phyloP scores from a whole-genome alignment of 2,888 invertebrate genomes.

The Argyra leucocephala region DNA sequence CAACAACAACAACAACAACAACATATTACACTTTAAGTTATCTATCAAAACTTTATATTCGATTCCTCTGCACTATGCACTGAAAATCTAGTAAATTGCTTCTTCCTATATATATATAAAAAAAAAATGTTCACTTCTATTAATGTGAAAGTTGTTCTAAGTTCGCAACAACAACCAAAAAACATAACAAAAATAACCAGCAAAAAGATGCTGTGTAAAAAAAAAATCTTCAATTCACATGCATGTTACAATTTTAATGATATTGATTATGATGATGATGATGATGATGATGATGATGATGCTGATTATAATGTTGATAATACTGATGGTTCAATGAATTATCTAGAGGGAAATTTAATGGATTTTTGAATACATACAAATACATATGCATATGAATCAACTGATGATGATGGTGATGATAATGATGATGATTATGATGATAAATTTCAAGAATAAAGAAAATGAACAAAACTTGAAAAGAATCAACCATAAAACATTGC shows the following conservation, averaged over 20 bases:
- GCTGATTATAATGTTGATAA: neutral
- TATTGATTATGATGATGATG: neutral
- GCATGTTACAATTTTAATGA: neutral
- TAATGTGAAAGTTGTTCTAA: neutral
- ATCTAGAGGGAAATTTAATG: neutral
- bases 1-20: too few species aligned
- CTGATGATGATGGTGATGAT: neutral
- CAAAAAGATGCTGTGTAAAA: too few species aligned
- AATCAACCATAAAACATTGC: neutral
- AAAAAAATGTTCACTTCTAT: neutral
- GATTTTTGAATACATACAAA: neutral
- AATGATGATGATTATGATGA: neutral
- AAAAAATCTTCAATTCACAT: neutral
- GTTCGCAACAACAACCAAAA: too few species aligned
- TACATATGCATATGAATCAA: neutral
- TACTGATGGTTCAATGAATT: slow-evolving; percentile 3
- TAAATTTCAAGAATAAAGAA: neutral
- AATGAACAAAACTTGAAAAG: neutral
- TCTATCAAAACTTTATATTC: slow-evolving; percentile 4
- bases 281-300: neutral
- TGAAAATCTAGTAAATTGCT: too few species aligned
- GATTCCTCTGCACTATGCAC: too few species aligned
- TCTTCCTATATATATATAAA: neutral
- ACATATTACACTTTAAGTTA: neutral
- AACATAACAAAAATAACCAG: too few species aligned